Base-by-base conservation (phyloP, 2,888 invertebrate genomes). In the Chesias legatella region DNA sequence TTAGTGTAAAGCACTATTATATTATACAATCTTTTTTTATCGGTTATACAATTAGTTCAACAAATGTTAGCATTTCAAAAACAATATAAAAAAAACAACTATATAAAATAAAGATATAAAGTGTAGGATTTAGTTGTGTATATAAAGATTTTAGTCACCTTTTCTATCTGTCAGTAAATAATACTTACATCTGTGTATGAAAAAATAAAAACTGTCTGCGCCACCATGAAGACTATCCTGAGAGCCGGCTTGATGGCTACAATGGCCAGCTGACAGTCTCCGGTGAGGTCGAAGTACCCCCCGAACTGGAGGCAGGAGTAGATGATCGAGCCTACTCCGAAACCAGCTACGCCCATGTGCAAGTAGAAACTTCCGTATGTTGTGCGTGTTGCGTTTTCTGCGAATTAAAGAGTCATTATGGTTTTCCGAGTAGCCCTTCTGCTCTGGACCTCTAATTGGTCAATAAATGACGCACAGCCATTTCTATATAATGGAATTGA, bases 171-270 rank as follows among this genome's bases (percentile, higher is more conserved):
- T n/a, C n/a, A n/a, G n/a, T n/a, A n/a, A n/a, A n/a, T n/a, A 26
- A 40, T 56, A 74, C 89, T 84, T 70, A 92, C 92, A 76, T 92
- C 90, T 26, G 92, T 91, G 58, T 92, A 93, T 2, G 93, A 90
- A 68, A 94, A 93, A 57, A 94, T 91, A 67, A 93, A 94, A 59
- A 93, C 91, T 42, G 93, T 91, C 69, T 94, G 93, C 29, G 91
- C 89, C 50, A 93, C 91, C 51, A 91, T 90, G 73, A 92, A 93
- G 40, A 90, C 68, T 62, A 93, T 90, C 35, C 92, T 85, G 7
- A 91, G 76, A 0, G 90, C 82, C 0, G 93, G 92, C 33, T 92
- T 90, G 24, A 92, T 66, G n/a, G 91, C 92, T 9, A 90, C 86
- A 41, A 92, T 80, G 24, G 90, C 74, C 52, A 90, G 79, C 58